Evolutionary conservation across 2,888 invertebrate genomes (phyloP), one percentile per base, ranked within the genome.

Genomic region (Antitype chi): DNA sequence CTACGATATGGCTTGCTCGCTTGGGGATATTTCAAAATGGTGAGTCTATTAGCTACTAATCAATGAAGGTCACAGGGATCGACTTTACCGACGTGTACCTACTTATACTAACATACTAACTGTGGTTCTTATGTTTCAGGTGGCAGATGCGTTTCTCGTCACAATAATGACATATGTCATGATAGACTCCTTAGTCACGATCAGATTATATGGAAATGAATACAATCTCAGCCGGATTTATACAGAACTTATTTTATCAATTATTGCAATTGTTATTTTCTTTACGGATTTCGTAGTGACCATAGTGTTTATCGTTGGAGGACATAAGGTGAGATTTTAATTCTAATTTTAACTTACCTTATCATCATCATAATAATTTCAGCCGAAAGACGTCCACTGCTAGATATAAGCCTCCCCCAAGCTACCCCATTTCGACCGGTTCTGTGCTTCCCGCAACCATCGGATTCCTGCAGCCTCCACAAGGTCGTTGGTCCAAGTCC

Each of bases 1-100:
- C 73, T 94, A 25, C 87, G 94, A 15, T 86, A 89, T 70, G 94
- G 94, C 7, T 90, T 94, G 53, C 81, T 94, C 17, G 80, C 90
- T 28, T 92, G 93, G 76, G 93, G 92, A 60, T 90, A 88, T 80
- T 72, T 89, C 17, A 90, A 91, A 84, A 68, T 90, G 87, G 91
- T 91, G 63, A 87, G 89, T 87, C 8, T 23, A 38, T 20, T 25
- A 20, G 1, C 9, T 57, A 20, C 2, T 57, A 2, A 23, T 32
- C 7, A 32, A 32, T 23, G 7, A 38, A 43, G 23, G 25, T n/a
- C 4, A 1, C 20, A 38, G 8, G 25, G 4, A 43, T 13, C 7
- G 53, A 17, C 38, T 25, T 28, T 38, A 38, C 2, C 3, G 13
- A 38, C 11, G 20, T 53, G 1, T 20, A n/a, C n/a, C n/a, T n/a